Conservation (phyloP, 2,113 vertebrate genomes). For the Sclerurus mexicanus region DNA sequence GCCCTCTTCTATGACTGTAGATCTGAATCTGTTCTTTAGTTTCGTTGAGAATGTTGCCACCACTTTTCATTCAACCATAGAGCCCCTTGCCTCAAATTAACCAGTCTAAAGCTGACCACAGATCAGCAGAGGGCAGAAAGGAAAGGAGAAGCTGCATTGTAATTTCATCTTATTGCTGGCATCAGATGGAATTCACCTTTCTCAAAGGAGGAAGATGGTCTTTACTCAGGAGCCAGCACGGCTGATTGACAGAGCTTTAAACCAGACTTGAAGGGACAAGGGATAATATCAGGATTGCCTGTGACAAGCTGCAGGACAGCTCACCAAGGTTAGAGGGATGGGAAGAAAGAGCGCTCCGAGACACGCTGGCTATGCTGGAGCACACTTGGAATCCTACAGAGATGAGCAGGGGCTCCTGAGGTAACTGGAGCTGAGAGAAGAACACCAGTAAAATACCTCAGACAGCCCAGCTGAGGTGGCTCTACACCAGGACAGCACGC, state of each 20-base stretch:
- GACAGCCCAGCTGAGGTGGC: not conserved
- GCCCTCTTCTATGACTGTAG: not conserved
- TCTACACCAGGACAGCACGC: not conserved
- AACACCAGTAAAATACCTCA: not conserved
- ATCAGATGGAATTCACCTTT: not conserved
- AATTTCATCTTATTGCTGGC: not conserved
- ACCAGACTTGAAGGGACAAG: not conserved
- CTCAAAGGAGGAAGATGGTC: not conserved
- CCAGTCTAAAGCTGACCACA: not conserved
- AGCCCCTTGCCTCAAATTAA: not conserved
- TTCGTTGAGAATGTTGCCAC: not conserved
- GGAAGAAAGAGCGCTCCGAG: not conserved
- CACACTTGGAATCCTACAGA: not conserved
- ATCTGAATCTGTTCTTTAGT: not conserved
- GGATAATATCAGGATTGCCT: not conserved
- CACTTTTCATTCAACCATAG: not conserved
- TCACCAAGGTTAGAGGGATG: not conserved
- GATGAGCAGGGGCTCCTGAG: not conserved
- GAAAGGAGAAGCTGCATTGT: not conserved
- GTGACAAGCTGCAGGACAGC: not conserved
- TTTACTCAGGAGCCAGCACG: not conserved
- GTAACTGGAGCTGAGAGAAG: not conserved
- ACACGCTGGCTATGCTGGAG: not conserved
- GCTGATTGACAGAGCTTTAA: not conserved
- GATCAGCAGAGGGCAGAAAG: not conserved